These are phyloP conservation scores for Neomorphus geoffroyi DNA, from an alignment of 2,797 vertebrate genomes.

Conservation along the genomic window DNA sequence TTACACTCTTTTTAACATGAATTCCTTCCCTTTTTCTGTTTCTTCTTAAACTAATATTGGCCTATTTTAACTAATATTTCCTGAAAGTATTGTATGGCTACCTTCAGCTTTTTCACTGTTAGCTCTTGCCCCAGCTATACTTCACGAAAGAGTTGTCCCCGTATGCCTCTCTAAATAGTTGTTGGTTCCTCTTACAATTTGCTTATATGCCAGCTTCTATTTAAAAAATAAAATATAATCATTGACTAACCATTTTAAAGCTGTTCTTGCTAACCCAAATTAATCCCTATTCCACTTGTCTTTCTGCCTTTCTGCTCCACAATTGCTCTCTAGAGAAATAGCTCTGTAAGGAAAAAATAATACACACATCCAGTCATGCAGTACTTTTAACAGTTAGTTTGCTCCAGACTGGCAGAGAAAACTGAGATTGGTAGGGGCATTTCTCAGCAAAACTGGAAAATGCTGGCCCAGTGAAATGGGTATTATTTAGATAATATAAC, in stretches of 20 bases:
- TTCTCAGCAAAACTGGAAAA: background rate
- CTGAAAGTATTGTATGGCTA: background rate
- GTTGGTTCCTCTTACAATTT: slow-evolving; percentile 22
- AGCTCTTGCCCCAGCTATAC: background rate
- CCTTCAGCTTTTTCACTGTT: background rate
- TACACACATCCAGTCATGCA: background rate
- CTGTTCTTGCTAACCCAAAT: slow-evolving; percentile 39
- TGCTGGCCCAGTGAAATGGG: background rate
- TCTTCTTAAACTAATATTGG: background rate
- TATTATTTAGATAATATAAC: background rate
- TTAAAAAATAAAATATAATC: slow-evolving; percentile 57
- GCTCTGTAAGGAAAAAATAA: slow-evolving; percentile 17
- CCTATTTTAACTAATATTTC: background rate
- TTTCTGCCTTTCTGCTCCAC: slow-evolving; percentile 48
- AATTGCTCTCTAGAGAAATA: slow-evolving; percentile 46
- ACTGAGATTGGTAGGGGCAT: background rate
- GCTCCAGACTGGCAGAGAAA: background rate
- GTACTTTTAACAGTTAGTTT: background rate
- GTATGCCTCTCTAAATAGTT: background rate
- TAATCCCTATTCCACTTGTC: slow-evolving; percentile 43
- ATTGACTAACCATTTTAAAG: slow-evolving; percentile 58
- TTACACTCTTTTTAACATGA: background rate
- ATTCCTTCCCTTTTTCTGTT: background rate
- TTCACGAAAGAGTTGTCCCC: background rate
- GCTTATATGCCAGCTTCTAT: slow-evolving; percentile 19